phyloP scores from a whole-genome alignment of 2,113 vertebrate species.

The Oreochromis niloticus region DNA sequence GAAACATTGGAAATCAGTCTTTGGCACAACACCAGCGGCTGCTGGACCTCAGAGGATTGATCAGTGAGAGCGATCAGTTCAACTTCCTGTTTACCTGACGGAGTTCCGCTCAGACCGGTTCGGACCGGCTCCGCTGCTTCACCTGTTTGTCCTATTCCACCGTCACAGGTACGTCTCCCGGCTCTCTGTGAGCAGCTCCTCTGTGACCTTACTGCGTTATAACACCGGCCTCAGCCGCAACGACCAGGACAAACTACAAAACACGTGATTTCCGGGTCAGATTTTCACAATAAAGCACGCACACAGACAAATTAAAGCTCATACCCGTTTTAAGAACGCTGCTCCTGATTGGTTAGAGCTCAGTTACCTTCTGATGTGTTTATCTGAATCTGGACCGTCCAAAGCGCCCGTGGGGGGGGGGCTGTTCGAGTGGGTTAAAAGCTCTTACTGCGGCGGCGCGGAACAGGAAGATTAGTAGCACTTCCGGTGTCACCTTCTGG shows the following conservation, averaged over 20 bases:
- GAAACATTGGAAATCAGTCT: no score
- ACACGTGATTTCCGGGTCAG: not conserved
- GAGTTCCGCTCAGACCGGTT: not conserved
- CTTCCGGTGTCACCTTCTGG: not conserved
- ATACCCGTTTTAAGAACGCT: not conserved
- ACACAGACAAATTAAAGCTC: not conserved
- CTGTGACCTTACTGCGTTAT: slow-evolving; percentile 7
- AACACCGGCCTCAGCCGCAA: not conserved
- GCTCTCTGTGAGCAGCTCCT: not conserved
- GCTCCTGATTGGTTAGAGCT: not conserved
- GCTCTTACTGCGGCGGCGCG: not conserved
- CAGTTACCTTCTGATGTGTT: accelerated
- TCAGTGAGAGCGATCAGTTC: not conserved
- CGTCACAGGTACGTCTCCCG: not conserved
- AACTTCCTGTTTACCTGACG: not conserved
- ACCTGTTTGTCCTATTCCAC: not conserved
- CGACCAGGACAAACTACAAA: not conserved
- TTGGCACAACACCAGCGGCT: not conserved
- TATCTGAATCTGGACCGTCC: not conserved
- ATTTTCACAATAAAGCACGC: not conserved
- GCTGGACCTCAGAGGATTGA: not conserved
- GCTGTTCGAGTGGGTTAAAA: not conserved
- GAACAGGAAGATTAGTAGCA: not conserved
- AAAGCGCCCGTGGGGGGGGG: accelerated
- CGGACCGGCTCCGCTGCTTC: not conserved